These are phyloP conservation scores for Apotomis betuletana DNA, from an alignment of 2,888 invertebrate species.

Conservation along the genomic window DNA sequence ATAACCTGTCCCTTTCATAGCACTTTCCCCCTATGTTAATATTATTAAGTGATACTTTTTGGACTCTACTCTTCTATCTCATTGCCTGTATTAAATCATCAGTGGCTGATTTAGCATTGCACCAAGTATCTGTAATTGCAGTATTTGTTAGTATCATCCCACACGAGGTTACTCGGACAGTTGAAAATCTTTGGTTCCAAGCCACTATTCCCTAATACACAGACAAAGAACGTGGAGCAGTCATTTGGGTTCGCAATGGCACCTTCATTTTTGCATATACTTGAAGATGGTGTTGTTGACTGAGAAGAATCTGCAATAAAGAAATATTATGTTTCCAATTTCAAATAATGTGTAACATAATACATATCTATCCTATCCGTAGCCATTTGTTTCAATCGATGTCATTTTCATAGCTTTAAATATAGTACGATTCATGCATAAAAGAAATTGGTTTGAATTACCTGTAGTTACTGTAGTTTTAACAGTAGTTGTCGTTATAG, in stretches of 20 bases:
- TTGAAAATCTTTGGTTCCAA: constrained; percentile 53
- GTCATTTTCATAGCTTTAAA: no score
- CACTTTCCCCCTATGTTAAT: no score
- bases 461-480: constrained; percentile 23
- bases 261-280: constrained; percentile 66
- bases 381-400: no score
- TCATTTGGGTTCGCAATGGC: constrained; percentile 67
- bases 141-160: constrained; percentile 57
- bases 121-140: constrained; percentile 70
- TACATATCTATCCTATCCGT: no score
- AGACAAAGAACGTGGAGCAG: constrained; percentile 72
- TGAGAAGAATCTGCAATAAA: constrained; percentile 10
- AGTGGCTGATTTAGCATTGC: constrained; percentile 41
- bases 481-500: not conserved
- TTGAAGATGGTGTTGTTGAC: constrained; percentile 25
- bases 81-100: not conserved
- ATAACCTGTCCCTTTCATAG: no score
- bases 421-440: no score
- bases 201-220: constrained; percentile 53
- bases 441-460: not conserved
- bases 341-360: no score
- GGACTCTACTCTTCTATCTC: not conserved
- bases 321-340: no score
- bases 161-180: constrained; percentile 64
- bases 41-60: no score